A percentile compares a stretch with the other conserved stretches of the same genome.
Conservation (phyloP, 1,140 invertebrate species). For the Pseudomyrmex dendroicus region DNA sequence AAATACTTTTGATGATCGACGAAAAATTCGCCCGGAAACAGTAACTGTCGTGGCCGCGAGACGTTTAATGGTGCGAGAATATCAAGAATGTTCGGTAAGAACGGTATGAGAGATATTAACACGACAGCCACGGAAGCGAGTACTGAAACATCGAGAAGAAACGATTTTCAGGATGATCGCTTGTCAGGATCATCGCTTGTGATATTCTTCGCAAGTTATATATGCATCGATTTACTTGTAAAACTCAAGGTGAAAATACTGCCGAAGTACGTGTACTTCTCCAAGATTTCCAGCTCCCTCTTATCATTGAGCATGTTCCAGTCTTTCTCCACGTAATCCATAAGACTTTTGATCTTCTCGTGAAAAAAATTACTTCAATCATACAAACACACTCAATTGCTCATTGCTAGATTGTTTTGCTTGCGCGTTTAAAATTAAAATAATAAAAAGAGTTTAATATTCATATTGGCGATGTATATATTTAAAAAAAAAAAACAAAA, state of each 20-base stretch:
- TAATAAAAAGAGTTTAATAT: no score
- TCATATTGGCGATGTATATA: no score
- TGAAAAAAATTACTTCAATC: not conserved
- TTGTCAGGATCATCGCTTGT: no score
- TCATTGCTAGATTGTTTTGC: no score
- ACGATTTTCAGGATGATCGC: no score
- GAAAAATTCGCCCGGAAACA: slow-evolving; percentile 42
- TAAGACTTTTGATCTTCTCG: not conserved
- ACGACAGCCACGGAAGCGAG: not conserved
- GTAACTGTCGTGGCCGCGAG: not conserved
- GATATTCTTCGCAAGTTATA: no score
- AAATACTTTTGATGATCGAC: slow-evolving; percentile 63
- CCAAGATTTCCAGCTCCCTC: not conserved
- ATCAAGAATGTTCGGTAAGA: not conserved
- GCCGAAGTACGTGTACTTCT: not conserved
- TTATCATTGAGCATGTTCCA: not conserved
- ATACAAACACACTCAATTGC: not conserved
- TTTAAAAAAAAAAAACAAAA: not conserved
- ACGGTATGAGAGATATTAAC: not conserved
- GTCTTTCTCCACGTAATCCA: slow-evolving; percentile 9
- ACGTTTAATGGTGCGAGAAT: not conserved
- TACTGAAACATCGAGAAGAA: not conserved
- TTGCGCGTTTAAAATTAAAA: no score
- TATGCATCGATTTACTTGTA: not conserved
- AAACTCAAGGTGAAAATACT: not conserved